A percentile compares a stretch with the other conserved stretches of the same genome.
Conservation (phyloP, 2,888 invertebrate species). For the Rosalia funebris region DNA sequence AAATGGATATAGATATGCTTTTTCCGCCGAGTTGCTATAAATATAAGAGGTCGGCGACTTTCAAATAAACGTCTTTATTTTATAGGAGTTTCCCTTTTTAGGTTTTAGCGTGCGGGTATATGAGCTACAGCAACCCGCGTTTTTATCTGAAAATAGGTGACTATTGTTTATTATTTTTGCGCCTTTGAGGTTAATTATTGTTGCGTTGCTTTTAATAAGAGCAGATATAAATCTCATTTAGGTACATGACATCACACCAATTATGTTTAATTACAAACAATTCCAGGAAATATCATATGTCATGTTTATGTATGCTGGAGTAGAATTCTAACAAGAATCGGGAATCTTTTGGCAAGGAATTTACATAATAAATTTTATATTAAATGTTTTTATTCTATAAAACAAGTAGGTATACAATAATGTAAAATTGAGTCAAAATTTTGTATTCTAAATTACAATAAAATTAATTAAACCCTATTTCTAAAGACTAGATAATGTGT, state of each 20-base stretch:
- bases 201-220: not conserved
- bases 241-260: constrained; percentile 2
- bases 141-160: not conserved
- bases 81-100: too few relatives aligned
- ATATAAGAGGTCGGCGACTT: too few relatives aligned
- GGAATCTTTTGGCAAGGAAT: not conserved
- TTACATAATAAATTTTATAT: not conserved
- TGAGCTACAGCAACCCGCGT: not conserved
- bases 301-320: constrained; percentile 9
- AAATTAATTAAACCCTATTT: too few relatives aligned
- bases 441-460: constrained; percentile 6
- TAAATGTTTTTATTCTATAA: constrained; percentile 18
- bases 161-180: not conserved
- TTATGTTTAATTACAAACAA: constrained; percentile 4
- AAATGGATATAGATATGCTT: too few relatives aligned
- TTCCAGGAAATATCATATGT: constrained; percentile 20
- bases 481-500: constrained; percentile 17
- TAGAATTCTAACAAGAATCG: not conserved
- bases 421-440: constrained; percentile 14
- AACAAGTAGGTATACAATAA: constrained; percentile 14
- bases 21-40: too few relatives aligned
- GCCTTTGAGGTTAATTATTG: not conserved
- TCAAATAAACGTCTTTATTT: too few relatives aligned
- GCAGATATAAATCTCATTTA: constrained; percentile 4
- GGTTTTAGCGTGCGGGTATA: too few relatives aligned